These are phyloP conservation scores for Nemopilema nomurai DNA, from an alignment of 30 jellyfish, hydroid and myxozoan genomes.

Conservation along the genomic window DNA sequence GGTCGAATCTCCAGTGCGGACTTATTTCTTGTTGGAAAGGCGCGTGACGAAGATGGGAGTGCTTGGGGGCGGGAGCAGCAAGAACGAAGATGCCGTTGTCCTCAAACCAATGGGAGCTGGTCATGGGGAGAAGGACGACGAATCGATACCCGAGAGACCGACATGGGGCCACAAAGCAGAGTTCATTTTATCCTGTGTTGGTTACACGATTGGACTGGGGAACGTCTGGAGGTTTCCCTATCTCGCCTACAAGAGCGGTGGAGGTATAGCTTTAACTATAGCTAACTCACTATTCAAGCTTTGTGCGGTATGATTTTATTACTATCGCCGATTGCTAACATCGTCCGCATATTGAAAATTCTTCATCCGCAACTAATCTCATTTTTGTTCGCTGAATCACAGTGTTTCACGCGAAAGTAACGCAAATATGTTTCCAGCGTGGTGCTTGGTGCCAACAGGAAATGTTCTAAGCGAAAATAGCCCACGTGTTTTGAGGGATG, in stretches of 20 bases:
- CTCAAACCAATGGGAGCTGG: constrained; percentile 27
- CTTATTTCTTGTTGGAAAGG: not conserved
- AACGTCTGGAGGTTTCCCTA: constrained; percentile 93
- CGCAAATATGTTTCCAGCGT: too few relatives aligned
- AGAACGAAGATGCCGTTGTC: constrained; percentile 32
- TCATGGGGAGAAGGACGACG: constrained; percentile 5
- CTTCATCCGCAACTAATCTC: too few relatives aligned
- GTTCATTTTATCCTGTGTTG: constrained; percentile 86
- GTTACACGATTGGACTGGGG: constrained; percentile 91
- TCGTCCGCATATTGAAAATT: too few relatives aligned
- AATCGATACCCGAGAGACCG: constrained; percentile 54
- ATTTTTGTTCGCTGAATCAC: too few relatives aligned
- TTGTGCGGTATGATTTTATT: too few relatives aligned
- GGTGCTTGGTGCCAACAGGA: too few relatives aligned
- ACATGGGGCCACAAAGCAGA: constrained; percentile 93
- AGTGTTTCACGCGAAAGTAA: too few relatives aligned
- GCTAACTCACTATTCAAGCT: not conserved
- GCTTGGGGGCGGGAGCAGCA: constrained; percentile 24
- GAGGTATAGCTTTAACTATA: constrained; percentile 55
- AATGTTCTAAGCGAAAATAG: too few relatives aligned
- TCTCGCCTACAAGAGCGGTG: constrained; percentile 92
- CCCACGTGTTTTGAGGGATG: too few relatives aligned
- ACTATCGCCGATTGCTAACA: too few relatives aligned
- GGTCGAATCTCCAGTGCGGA: not conserved
- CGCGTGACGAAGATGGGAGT: constrained; percentile 19